Evolutionary conservation across 2,113 vertebrate genomes (phyloP).

Genomic region (Leucopsar rothschildi): DNA sequence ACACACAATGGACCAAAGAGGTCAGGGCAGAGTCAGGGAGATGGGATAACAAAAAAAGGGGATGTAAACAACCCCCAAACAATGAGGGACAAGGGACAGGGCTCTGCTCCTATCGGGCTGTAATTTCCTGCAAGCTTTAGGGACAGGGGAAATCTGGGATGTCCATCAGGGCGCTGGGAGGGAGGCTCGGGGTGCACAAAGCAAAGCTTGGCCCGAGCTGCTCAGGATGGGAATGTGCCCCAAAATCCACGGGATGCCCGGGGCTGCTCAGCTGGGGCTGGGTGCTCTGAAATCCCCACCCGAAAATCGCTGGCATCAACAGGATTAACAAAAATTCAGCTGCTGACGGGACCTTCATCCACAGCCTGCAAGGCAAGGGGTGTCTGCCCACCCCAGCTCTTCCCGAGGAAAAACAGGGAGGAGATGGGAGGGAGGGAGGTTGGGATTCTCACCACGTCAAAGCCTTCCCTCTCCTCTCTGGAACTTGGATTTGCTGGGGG

Average conservation of each 20-base stretch:
- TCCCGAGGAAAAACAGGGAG: not conserved
- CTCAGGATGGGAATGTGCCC: not conserved
- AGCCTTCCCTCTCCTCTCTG: not conserved
- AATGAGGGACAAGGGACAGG: conserved; percentile 15
- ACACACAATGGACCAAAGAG: not conserved
- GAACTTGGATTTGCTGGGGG: not conserved
- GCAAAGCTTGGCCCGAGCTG: not conserved
- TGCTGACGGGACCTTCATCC: conserved; percentile 43
- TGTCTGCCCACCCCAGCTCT: not conserved
- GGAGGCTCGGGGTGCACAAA: not conserved
- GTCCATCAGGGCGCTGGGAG: not conserved
- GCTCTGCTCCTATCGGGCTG: not conserved
- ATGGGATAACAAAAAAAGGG: conserved; percentile 26
- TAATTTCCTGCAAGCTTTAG: conserved; percentile 37
- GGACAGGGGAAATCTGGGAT: conserved; percentile 42
- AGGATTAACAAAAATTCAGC: conserved; percentile 14
- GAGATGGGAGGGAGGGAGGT: not conserved
- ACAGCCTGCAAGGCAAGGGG: not conserved
- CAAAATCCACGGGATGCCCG: not conserved
- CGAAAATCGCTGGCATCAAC: not conserved
- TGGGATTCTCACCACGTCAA: not conserved
- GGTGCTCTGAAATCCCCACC: not conserved
- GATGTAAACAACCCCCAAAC: conserved; percentile 44
- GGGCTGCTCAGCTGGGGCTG: rapidly evolving
- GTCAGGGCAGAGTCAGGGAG: conserved; percentile 47